Evolutionary conservation across 2,888 invertebrate genomes (phyloP), one percentile per base, ranked within the genome.

Genomic region (Rhorus exstirpatorius): DNA sequence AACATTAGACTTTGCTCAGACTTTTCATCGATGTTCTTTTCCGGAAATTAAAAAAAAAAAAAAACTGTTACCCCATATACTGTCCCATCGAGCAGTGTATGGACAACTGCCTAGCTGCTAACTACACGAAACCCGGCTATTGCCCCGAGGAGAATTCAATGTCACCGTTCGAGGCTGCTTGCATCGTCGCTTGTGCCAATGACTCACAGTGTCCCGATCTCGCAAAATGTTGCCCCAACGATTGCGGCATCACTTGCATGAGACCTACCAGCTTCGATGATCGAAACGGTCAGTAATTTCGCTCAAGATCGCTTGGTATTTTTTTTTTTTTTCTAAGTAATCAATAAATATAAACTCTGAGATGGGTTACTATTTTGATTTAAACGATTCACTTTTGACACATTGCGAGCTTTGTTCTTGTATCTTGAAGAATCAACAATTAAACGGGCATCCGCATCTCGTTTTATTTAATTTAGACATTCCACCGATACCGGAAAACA

Each of bases 171-270:
- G 94, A 94, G 81, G 94, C 94, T 0, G 95, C 95, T 0, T 96
- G 96, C 86, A 93, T 95, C 68, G 93, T 94, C 55, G 94, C 95
- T 1, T 96, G 96, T 88, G 92, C 93, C 81, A 90, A 93, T n/a
- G 97, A 97, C 88, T 94, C 94, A 0, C 95, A 96, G 86, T 97
- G 97, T 89, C 94, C 95, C 8, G 96, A 95, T 83, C 94, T 95
- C 0, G 94, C 95, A 79, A 95, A 96, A 84, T 97, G 97, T 90
- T 97, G 97, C 87, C 94, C 93, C 44, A 95, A 95, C 83, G 93
- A 94, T 24, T 97, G 97, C 87, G 96, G 96, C 0, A 93, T 95
- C 19, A 95, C 95, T 21, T 97, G 97, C 90, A 95, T 95, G 89
- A 94, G 95, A 35, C 95, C 96, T 0, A 87, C 94, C 4, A 95